Conservation (phyloP, 2,888 invertebrate species). For the Drosophila niveifrons region DNA sequence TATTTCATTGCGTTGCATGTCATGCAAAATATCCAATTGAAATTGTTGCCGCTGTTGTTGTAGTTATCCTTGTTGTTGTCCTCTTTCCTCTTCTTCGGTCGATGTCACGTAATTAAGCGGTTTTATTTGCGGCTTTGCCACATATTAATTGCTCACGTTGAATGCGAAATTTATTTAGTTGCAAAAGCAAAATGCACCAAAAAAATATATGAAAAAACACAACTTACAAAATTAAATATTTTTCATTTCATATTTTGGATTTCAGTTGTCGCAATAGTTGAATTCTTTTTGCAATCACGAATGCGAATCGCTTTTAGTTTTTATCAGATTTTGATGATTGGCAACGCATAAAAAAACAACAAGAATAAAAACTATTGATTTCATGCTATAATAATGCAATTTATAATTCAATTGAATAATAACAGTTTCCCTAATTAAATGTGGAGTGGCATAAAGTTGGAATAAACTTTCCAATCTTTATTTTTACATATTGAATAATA, state of each 20-base stretch:
- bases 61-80: constrained; percentile 10
- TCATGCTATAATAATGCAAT: background rate
- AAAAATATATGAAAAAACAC: constrained; percentile 16
- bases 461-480: background rate
- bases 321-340: constrained; percentile 2
- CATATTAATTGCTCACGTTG: constrained; percentile 78
- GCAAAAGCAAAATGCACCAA: constrained; percentile 15
- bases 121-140: constrained; percentile 77
- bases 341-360: background rate
- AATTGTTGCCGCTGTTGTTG: constrained; percentile 25
- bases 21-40: constrained; percentile 65
- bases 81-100: constrained; percentile 16
- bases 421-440: constrained; percentile 6
- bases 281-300: constrained; percentile 1
- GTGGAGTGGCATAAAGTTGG: background rate
- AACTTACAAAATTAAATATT: constrained; percentile 37
- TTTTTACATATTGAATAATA: background rate
- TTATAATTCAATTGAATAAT: background rate
- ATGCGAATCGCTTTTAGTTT: constrained; percentile 14
- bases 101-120: constrained; percentile 77
- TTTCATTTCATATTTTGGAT: constrained; percentile 6
- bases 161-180: constrained; percentile 67
- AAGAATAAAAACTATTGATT: background rate
- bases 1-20: constrained; percentile 77
- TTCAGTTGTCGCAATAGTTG: constrained; percentile 12